phyloP scores from a whole-genome alignment of 2,888 invertebrate species.

The Ferdinandea cuprea region DNA sequence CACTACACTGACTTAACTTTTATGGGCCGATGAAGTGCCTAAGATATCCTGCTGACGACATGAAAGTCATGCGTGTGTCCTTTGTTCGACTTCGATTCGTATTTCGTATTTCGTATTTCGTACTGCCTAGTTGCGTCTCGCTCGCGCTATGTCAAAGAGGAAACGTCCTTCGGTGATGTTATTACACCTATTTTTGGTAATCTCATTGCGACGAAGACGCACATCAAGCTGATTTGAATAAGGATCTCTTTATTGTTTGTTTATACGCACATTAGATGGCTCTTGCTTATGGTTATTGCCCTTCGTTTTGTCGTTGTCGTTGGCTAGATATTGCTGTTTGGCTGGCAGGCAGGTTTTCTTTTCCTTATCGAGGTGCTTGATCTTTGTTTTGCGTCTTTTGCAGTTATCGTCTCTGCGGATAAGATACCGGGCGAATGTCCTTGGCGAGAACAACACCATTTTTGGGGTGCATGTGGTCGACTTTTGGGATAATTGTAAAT shows the following conservation, averaged over 20 bases:
- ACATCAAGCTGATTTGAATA: slow-evolving; percentile 76
- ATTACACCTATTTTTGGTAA: slow-evolving; percentile 77
- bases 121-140: slow-evolving; percentile 2
- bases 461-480: slow-evolving; percentile 67
- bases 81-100: too few species aligned
- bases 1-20: slow-evolving; percentile 75
- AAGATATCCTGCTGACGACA: slow-evolving; percentile 69
- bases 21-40: slow-evolving; percentile 72
- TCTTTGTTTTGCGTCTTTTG: slow-evolving; percentile 41
- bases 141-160: slow-evolving; percentile 41
- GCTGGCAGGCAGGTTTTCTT: slow-evolving; percentile 38
- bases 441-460: slow-evolving; percentile 42
- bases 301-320: slow-evolving; percentile 68
- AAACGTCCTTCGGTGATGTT: slow-evolving; percentile 74
- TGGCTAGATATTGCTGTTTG: slow-evolving; percentile 21
- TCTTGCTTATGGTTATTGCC: slow-evolving; percentile 72
- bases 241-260: slow-evolving; percentile 77
- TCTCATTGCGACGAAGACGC: slow-evolving; percentile 74
- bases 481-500: slow-evolving; percentile 72
- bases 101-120: too few species aligned
- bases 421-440: slow-evolving; percentile 35
- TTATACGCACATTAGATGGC: slow-evolving; percentile 76
- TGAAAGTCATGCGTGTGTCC: slow-evolving; percentile 68
- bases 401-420: slow-evolving; percentile 37
- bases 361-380: slow-evolving; percentile 56